Conservation (phyloP, 1,140 invertebrate species). For the Dendrolimus kikuchii region DNA sequence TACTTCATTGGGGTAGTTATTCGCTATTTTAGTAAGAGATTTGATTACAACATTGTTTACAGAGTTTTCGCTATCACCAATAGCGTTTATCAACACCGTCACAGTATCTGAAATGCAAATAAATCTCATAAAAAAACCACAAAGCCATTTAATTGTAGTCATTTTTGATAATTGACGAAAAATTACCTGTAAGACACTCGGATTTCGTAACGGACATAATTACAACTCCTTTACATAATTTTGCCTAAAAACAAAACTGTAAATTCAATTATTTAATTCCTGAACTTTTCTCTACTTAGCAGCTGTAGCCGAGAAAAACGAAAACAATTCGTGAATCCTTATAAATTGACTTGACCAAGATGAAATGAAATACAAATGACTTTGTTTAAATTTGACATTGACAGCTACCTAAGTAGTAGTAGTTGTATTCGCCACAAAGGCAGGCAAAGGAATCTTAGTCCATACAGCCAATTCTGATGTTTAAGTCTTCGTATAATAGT, state of each 20-base stretch:
- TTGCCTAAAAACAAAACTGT: too few relatives aligned
- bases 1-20: slow-evolving; percentile 61
- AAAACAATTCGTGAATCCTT: too few relatives aligned
- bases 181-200: slow-evolving; percentile 35
- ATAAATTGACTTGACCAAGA: too few relatives aligned
- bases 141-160: slow-evolving; percentile 13
- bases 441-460: too few relatives aligned
- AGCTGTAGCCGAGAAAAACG: too few relatives aligned
- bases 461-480: too few relatives aligned
- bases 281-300: too few relatives aligned
- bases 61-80: slow-evolving; percentile 58
- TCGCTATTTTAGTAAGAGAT: slow-evolving; percentile 64
- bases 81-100: slow-evolving; percentile 56
- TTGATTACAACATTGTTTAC: slow-evolving; percentile 68
- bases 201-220: slow-evolving; percentile 24
- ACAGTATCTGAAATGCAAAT: slow-evolving; percentile 54
- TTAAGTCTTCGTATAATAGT: too few relatives aligned
- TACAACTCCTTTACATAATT: slow-evolving; percentile 11
- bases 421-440: too few relatives aligned
- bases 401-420: too few relatives aligned
- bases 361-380: neutral
- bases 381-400: too few relatives aligned
- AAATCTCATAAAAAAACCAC: slow-evolving; percentile 10
- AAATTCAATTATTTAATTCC: too few relatives aligned
- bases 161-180: slow-evolving; percentile 6